Evolutionary conservation across 2,797 vertebrate genomes (phyloP), one percentile per base, ranked within the genome.

Genomic region (Xyrichtys novacula): DNA sequence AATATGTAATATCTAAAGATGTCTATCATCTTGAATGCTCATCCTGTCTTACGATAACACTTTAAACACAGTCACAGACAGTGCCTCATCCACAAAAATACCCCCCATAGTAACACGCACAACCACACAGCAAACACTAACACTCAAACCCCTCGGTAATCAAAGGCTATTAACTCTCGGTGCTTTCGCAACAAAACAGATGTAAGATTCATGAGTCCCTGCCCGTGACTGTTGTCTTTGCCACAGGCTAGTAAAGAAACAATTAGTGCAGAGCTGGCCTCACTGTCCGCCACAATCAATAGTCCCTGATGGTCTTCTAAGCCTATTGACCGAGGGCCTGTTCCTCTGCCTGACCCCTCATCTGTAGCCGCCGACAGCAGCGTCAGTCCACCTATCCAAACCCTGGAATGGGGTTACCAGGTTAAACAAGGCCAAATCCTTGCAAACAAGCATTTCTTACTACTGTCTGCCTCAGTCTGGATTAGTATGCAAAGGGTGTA

Each of bases 181-280:
- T 85, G 85, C 88, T 88, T 88, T 87, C 28, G 70, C 87, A 88
- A 89, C 85, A 88, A 89, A 92, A 92, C 90, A 90, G 86, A 93
- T 92, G 88, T 91, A 92, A 92, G 89, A 93, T 92, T 92, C 93
- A 94, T 92, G 91, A 91, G 88, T 89, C 78, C 80, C 80, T 80
- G 84, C 81, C 80, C 65, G 83, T 88, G 90, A 89, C 85, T 90
- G 91, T 93, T 92, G 90, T 92, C 88, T 93, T 93, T 91, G 92
- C 91, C 91, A 92, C 91, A 88, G 90, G 89, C 90, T 90, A 91
- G 90, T 91, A 92, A 92, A 94, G 91, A 94, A 93, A 94, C 93
- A 93, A 93, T 94, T 93, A 93, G 92, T 90, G 92, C 85, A 89
- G 87, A 78, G 87, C 88, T 90, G 87, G 89, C 91, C 84, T 83